These are phyloP conservation scores for Poeciliopsis gracilis DNA, from an alignment of 2,797 vertebrate genomes.

Conservation along the genomic window DNA sequence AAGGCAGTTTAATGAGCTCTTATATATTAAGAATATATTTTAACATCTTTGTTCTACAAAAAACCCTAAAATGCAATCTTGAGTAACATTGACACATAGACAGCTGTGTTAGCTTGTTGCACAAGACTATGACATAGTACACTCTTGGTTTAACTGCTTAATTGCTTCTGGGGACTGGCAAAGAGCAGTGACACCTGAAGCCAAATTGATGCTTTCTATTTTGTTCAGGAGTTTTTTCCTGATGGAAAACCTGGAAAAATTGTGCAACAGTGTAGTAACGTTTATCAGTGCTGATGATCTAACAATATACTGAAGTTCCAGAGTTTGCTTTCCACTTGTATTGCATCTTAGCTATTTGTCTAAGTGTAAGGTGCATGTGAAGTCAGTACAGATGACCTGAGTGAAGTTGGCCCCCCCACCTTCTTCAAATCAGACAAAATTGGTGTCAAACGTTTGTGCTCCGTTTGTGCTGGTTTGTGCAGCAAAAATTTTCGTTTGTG, in stretches of 20 bases:
- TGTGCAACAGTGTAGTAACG: not conserved
- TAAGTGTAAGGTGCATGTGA: not conserved
- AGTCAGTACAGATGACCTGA: not conserved
- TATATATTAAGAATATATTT: conserved; percentile 56
- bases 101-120: conserved; percentile 7
- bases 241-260: not conserved
- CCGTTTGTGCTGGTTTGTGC: too few species aligned
- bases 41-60: conserved; percentile 29
- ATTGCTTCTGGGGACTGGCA: conserved; percentile 13
- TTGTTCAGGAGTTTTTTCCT: not conserved
- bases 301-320: not conserved
- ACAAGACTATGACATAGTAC: conserved; percentile 5
- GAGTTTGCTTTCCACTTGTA: not conserved
- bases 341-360: not conserved
- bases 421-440: too few species aligned
- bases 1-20: conserved; percentile 47
- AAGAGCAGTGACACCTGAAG: not conserved
- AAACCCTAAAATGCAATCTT: conserved; percentile 6
- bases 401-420: too few species aligned
- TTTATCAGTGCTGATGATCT: not conserved
- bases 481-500: too few species aligned
- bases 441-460: too few species aligned
- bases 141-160: not conserved
- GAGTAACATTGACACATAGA: conserved; percentile 2
- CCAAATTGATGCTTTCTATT: not conserved